Conservation (phyloP, 2,888 invertebrate species). For the Noctua janthe region DNA sequence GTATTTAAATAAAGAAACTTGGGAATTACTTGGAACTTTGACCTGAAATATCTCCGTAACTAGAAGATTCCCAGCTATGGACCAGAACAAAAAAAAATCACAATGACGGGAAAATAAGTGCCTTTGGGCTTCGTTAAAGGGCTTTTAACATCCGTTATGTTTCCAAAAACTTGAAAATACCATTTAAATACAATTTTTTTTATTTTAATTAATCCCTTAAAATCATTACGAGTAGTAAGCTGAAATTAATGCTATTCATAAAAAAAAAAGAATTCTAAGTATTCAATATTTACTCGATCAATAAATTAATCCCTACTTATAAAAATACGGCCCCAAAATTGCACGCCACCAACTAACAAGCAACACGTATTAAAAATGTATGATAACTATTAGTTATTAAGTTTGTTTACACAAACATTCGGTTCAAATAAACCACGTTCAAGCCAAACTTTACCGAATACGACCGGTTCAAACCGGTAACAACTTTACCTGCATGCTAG, state of each 20-base stretch:
- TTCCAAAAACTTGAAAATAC: neutral
- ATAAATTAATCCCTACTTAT: neutral
- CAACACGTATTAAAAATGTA: constrained; percentile 18
- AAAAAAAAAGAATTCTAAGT: neutral
- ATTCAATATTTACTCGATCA: neutral
- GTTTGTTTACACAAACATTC: constrained; percentile 16
- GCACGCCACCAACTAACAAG: neutral
- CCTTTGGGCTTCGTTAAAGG: no score
- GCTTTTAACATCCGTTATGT: no score
- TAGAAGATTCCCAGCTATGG: no score
- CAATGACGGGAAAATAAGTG: no score
- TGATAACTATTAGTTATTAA: neutral
- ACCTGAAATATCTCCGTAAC: no score
- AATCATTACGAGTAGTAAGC: neutral
- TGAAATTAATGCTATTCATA: neutral
- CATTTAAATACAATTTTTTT: neutral
- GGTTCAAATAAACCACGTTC: constrained; percentile 14
- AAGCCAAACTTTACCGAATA: constrained; percentile 21
- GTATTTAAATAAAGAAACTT: no score
- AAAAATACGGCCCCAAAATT: neutral
- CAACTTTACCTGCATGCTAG: constrained; percentile 12
- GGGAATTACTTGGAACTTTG: no score
- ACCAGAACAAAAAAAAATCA: no score
- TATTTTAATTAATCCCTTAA: neutral
- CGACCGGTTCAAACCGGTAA: constrained; percentile 19